Base-by-base conservation (phyloP, 1,140 invertebrate species). In the Amyelois transitella region DNA sequence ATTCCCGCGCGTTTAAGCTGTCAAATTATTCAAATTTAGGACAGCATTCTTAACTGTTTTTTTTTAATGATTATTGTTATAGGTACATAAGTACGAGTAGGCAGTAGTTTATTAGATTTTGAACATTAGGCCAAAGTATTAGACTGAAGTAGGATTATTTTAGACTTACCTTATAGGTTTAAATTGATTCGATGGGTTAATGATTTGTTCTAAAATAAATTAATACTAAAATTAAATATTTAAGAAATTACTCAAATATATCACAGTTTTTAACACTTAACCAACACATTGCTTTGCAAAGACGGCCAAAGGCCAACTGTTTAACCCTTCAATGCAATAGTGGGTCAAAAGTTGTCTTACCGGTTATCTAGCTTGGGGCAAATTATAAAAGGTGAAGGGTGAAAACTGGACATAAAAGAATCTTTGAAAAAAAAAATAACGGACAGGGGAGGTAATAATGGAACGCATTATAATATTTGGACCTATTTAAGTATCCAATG, bases 401-500 rank as follows among this genome's bases (percentile, higher is more conserved):
- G 70, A 58, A 48, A 75, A 81, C 70, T 77, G 81, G 81, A 82
- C 84, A 77, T 77, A 86, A 86, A 79, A 69, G 80, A 72, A 72
- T 63, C 72, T 77, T 73, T 47, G 12, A 67, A 62, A 69, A 62
- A 62, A 64, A 69, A 67, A 60, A 65, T 68, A 61, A 64, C 62
- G 62, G 53, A 49, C 45, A 19, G 63, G 56, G 58, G 62, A 45
- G 62, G 24, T 81, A 82, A 87, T 82, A 86, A 86, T 82, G 73
- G 58, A 62, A 75, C 67, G 55, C 71, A 86, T 84, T 87, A 82
- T 85, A 81, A 83, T 87, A 77, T 86, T 87, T 87, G 84, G 81
- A 85, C 81, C 81, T 87, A 85, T 87, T 87, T 87, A 81, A 87
- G 84, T 87, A 87, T 81, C 81, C 80, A 80, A 66, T 75, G 78